Base-by-base conservation (phyloP, 1,140 invertebrate genomes). In the Aphidius gifuensis region DNA sequence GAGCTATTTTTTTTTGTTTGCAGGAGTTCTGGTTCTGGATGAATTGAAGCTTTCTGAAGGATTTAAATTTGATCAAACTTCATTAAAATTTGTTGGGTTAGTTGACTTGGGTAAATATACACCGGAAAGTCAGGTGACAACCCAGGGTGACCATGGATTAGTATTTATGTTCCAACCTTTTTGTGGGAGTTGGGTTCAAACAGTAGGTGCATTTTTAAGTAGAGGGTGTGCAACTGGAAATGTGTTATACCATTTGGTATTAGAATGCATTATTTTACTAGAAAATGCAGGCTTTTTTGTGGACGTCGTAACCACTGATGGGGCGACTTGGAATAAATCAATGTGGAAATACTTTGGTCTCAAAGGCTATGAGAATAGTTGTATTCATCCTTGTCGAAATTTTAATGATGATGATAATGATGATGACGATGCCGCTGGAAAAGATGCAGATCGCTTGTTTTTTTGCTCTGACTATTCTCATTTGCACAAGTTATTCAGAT, bases 141-240 rank as follows among this genome's bases (percentile, higher is more conserved):
- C 42, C 43, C 43, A 50, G 50, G 71, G 64, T 21, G 68, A 76
- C 62, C 74, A 74, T 65, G 72, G 66, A 16, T 55, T 74, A 9
- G 70, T 76, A 5, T 68, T 75, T 16, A 70, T 76, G 67, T 74
- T 66, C 62, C 71, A 74, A 46, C 72, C 70, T n/a, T 74, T 74
- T 55, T 57, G 56, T 50, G 71, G 68, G 5, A 54, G 51, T 43
- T 70, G 69, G 62, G 60, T 74, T 0, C 71, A 74, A 56, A 63
- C 62, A 21, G 16, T 73, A 21, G 68, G 21, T 11, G 49, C 55
- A 23, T 68, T 68, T 53, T 40, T 66, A 5, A 63, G 50, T 45
- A 65, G 58, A 58, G 56, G 50, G 9, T 61, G 42, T n/a, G 58
- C 40, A 4, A 68, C 16, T 21, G 60, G 54, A 32, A 43, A 44